phyloP scores from a whole-genome alignment of 1,140 invertebrate species.

The Calephelis virginiensis region DNA sequence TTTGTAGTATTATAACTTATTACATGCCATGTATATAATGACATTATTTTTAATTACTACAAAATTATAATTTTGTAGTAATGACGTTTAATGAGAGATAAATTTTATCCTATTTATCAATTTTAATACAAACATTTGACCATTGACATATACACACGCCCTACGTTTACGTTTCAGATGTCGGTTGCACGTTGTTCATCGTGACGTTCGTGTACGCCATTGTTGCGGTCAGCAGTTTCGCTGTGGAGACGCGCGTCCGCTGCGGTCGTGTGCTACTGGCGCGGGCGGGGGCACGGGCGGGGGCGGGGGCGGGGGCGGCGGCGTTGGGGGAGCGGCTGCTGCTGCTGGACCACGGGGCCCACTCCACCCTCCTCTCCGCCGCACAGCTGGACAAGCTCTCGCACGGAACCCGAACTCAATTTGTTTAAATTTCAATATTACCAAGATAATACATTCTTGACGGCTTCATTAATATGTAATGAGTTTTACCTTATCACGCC shows the following conservation, averaged over 20 bases:
- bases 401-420: conserved; percentile 57
- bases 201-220: conserved; percentile 66
- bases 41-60: too few species aligned
- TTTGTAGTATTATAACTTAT: too few species aligned
- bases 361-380: conserved; percentile 62
- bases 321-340: conserved; percentile 60
- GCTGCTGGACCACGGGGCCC: conserved; percentile 62
- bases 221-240: conserved; percentile 63
- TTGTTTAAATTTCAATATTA: conserved; percentile 45
- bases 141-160: too few species aligned
- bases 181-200: conserved; percentile 57
- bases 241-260: conserved; percentile 47
- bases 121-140: too few species aligned
- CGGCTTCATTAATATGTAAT: too few species aligned
- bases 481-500: too few species aligned
- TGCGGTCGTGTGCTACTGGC: conserved; percentile 41
- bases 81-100: too few species aligned
- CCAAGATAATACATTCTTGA: too few species aligned
- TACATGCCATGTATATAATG: too few species aligned
- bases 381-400: conserved; percentile 63
- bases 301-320: conserved; percentile 34
- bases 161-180: conserved; percentile 42
- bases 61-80: too few species aligned
- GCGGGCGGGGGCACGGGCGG: too few species aligned
- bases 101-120: too few species aligned